Conservation (phyloP, 2,888 invertebrate genomes). For the Eulithis prunata region DNA sequence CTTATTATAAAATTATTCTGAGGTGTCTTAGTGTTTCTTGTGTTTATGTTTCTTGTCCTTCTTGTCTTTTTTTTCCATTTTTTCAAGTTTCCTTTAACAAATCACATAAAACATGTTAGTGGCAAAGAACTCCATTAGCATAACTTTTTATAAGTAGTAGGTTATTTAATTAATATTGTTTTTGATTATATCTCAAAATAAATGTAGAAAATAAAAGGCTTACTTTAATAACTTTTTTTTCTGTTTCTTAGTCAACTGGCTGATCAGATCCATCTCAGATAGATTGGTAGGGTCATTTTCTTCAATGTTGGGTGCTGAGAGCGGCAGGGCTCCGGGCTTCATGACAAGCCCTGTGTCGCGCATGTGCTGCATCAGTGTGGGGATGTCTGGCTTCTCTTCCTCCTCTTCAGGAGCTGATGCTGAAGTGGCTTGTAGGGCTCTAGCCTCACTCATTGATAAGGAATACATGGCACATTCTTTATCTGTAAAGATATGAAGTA, state of each 20-base stretch:
- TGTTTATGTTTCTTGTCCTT: slow-evolving; percentile 74
- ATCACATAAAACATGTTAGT: not conserved
- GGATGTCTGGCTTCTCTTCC: slow-evolving; percentile 84
- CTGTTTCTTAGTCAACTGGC: slow-evolving; percentile 93
- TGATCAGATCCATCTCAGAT: slow-evolving; percentile 92
- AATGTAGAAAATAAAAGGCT: slow-evolving; percentile 43
- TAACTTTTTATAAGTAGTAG: too few relatives aligned
- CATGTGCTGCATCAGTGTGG: slow-evolving; percentile 94
- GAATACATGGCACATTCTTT: slow-evolving; percentile 98
- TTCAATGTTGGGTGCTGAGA: slow-evolving; percentile 83
- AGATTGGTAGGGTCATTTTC: slow-evolving; percentile 83
- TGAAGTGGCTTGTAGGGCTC: slow-evolving; percentile 87
- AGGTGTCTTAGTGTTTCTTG: slow-evolving; percentile 52
- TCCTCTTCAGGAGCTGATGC: slow-evolving; percentile 87
- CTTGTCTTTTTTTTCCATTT: slow-evolving; percentile 83
- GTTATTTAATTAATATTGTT: too few relatives aligned
- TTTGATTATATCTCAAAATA: not conserved
- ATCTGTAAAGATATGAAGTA: slow-evolving; percentile 78
- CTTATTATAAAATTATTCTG: not conserved
- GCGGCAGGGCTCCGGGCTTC: slow-evolving; percentile 89
- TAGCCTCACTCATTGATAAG: slow-evolving; percentile 92
- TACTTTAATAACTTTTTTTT: slow-evolving; percentile 96
- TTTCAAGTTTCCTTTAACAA: slow-evolving; percentile 86
- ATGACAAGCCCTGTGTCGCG: slow-evolving; percentile 95
- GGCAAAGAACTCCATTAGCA: too few relatives aligned